Conservation (phyloP, 2,113 vertebrate genomes). For the Microcebus murinus region DNA sequence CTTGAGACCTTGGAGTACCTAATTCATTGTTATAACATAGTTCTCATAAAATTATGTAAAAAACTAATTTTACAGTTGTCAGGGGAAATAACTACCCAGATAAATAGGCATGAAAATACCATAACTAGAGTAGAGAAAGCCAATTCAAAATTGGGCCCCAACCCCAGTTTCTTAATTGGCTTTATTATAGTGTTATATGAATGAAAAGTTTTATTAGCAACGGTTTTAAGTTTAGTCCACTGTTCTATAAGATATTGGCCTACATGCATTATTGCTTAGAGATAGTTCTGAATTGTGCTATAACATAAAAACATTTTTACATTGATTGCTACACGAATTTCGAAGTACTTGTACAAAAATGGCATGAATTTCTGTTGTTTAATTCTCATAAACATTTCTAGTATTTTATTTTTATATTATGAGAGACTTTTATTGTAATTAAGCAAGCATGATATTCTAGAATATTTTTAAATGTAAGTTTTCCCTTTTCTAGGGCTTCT, state of each 20-base stretch:
- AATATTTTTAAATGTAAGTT: conserved; percentile 31
- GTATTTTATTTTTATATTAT: conserved; percentile 27
- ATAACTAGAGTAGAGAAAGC: conserved; percentile 16
- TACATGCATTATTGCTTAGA: conserved; percentile 40
- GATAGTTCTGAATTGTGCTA: conserved; percentile 33
- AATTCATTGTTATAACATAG: conserved; percentile 72
- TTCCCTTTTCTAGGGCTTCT: not conserved
- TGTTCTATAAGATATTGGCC: not conserved
- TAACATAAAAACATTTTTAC: conserved; percentile 52
- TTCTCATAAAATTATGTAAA: conserved; percentile 73
- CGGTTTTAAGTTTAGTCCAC: conserved; percentile 46
- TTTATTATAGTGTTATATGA: conserved; percentile 43
- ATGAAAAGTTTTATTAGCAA: conserved; percentile 56
- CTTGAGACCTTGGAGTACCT: conserved; percentile 55
- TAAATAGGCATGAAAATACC: conserved; percentile 52
- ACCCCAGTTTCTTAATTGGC: conserved; percentile 24
- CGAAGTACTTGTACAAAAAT: conserved; percentile 22
- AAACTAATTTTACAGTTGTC: conserved; percentile 67
- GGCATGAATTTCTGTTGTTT: conserved; percentile 58
- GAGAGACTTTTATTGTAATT: conserved; percentile 18
- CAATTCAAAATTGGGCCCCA: conserved; percentile 18
- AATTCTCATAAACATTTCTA: conserved; percentile 39
- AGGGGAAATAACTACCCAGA: conserved; percentile 60
- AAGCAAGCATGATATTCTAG: not conserved
- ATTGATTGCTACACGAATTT: conserved; percentile 54